phyloP scores from a whole-genome alignment of 2,888 invertebrate genomes.

The Stomorhina lunata region DNA sequence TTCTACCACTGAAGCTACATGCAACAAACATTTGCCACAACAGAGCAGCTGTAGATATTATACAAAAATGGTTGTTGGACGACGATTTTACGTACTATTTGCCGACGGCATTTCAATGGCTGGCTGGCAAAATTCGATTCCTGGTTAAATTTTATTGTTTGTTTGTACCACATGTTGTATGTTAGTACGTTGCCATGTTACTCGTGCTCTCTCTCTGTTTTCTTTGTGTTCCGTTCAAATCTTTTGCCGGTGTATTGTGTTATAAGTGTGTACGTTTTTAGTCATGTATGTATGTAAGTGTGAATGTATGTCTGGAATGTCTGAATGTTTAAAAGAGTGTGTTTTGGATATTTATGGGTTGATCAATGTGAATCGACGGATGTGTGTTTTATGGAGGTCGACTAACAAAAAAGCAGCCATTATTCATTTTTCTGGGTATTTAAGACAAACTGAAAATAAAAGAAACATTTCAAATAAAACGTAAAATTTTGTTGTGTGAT shows the following conservation, averaged over 20 bases:
- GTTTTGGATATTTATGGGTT: constrained; percentile 73
- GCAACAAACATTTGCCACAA: no score
- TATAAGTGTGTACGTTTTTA: constrained; percentile 12
- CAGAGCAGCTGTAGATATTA: constrained; percentile 37
- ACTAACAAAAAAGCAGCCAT: constrained; percentile 76
- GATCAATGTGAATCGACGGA: constrained; percentile 77
- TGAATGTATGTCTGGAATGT: constrained; percentile 29
- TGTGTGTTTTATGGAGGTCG: constrained; percentile 76
- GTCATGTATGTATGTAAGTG: background rate
- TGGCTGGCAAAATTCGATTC: constrained; percentile 41
- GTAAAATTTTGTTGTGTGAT: constrained; percentile 28
- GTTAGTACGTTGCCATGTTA: constrained; percentile 66
- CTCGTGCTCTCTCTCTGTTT: constrained; percentile 66
- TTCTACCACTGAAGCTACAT: constrained; percentile 25
- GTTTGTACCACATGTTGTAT: no score
- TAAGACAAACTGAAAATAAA: constrained; percentile 49
- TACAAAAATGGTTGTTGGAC: constrained; percentile 30
- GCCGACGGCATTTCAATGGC: constrained; percentile 71
- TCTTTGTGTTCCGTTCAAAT: no score
- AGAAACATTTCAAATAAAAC: constrained; percentile 31
- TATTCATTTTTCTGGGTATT: constrained; percentile 76
- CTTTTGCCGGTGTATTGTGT: constrained; percentile 58
- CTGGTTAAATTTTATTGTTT: constrained; percentile 15
- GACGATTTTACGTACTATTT: constrained; percentile 28
- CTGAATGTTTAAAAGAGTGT: constrained; percentile 64